phyloP scores from a whole-genome alignment of 2,113 vertebrate genomes.

The Albula goreensis region DNA sequence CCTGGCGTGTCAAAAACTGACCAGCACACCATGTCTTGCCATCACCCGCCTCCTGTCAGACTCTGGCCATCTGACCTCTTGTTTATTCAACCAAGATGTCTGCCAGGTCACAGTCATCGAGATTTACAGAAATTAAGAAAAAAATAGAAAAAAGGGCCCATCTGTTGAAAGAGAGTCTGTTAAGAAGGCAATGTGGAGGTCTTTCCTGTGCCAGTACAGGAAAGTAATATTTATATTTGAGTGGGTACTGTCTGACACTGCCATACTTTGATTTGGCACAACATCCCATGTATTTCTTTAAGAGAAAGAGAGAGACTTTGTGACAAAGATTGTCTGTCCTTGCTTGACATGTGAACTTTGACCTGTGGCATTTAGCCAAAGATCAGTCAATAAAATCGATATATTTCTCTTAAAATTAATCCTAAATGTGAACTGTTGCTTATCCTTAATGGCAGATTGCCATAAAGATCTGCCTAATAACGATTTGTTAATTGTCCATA shows the following conservation, averaged over 20 bases:
- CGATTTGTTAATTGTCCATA: too few species aligned
- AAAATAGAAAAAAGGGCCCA: not conserved
- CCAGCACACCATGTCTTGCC: not conserved
- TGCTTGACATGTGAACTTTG: not conserved
- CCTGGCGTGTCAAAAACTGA: not conserved
- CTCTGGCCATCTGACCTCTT: conserved; percentile 3
- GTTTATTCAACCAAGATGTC: too few species aligned
- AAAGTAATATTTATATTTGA: conserved; percentile 16
- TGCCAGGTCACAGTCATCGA: not conserved
- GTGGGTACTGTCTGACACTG: conserved; percentile 13
- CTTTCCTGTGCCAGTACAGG: not conserved
- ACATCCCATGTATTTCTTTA: not conserved
- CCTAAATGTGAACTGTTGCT: too few species aligned
- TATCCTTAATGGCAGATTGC: too few species aligned
- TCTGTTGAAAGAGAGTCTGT: not conserved
- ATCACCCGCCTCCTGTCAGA: not conserved
- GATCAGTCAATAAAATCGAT: not conserved
- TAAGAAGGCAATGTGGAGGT: conserved; percentile 11
- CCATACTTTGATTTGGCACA: not conserved
- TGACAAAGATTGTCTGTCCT: not conserved
- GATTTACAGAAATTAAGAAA: not conserved
- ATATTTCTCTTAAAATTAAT: too few species aligned
- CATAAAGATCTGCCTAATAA: too few species aligned
- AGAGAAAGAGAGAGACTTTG: conserved; percentile 1
- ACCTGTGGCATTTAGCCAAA: not conserved